Conservation (phyloP, 2,888 invertebrate species). For the Drosophila multiciliata region DNA sequence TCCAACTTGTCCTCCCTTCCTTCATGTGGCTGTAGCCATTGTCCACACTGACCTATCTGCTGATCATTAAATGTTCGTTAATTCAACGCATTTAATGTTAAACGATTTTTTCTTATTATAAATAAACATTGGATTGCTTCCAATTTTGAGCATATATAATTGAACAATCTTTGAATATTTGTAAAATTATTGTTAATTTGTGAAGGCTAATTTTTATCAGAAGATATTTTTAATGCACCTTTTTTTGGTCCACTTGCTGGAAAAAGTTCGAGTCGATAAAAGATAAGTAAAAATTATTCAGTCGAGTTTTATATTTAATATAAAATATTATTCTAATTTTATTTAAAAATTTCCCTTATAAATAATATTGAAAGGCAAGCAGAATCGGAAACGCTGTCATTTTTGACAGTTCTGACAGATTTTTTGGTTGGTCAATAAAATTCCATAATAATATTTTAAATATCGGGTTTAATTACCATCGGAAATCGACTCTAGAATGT, state of each 20-base stretch:
- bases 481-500: not conserved
- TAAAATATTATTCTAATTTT: not conserved
- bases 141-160: not conserved
- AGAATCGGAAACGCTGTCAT: not conserved
- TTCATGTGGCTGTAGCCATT: not conserved
- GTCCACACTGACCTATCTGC: conserved; percentile 15
- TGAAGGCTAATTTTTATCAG: not conserved
- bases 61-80: conserved; percentile 38
- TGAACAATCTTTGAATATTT: not conserved
- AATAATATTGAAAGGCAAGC: not conserved
- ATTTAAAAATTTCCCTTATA: not conserved
- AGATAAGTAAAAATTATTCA: not conserved
- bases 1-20: conserved; percentile 19
- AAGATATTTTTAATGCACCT: not conserved
- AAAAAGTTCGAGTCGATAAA: not conserved
- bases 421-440: too few relatives aligned
- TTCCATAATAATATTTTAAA: not conserved
- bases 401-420: not conserved
- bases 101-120: not conserved
- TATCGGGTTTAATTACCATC: not conserved
- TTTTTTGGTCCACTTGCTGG: too few relatives aligned
- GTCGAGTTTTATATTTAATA: not conserved
- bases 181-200: not conserved
- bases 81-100: not conserved
- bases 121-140: not conserved